These are phyloP conservation scores for Bilobella aurantiaca DNA, from an alignment of 1,140 invertebrate species.

Conservation along the genomic window DNA sequence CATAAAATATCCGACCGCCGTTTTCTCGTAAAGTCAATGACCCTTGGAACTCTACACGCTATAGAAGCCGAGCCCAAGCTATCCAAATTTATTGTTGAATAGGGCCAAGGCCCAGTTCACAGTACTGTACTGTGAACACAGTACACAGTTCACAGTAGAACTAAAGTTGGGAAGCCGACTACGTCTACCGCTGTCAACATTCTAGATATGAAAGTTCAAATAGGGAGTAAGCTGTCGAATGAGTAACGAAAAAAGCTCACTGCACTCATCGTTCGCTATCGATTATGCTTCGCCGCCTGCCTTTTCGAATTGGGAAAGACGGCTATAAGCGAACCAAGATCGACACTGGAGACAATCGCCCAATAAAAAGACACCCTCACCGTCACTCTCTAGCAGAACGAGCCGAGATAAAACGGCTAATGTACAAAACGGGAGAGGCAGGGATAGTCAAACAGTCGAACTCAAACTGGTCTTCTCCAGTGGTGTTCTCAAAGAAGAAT, in stretches of 20 bases:
- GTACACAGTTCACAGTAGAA: too few relatives aligned
- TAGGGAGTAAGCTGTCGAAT: not conserved
- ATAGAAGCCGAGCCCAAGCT: too few relatives aligned
- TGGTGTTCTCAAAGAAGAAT: constrained; percentile 42
- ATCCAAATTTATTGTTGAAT: too few relatives aligned
- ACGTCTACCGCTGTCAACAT: not conserved
- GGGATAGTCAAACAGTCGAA: constrained; percentile 39
- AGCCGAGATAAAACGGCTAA: constrained; percentile 36
- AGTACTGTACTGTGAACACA: too few relatives aligned
- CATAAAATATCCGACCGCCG: too few relatives aligned
- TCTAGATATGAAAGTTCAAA: not conserved
- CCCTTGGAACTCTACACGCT: not conserved
- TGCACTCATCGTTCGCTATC: constrained; percentile 38
- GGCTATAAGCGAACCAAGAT: constrained; percentile 31
- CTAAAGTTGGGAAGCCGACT: not conserved
- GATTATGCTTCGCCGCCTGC: constrained; percentile 33
- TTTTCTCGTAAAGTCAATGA: too few relatives aligned
- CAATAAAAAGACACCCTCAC: constrained; percentile 36
- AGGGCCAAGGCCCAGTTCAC: not conserved
- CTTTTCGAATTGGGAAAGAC: not conserved
- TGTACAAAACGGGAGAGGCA: constrained; percentile 37
- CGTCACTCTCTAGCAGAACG: constrained; percentile 33
- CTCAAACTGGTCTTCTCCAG: constrained; percentile 41
- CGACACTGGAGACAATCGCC: constrained; percentile 31
- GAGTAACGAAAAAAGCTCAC: constrained; percentile 36